Conservation (phyloP, 1,140 invertebrate genomes). For the Alviniconcha marisindica region DNA sequence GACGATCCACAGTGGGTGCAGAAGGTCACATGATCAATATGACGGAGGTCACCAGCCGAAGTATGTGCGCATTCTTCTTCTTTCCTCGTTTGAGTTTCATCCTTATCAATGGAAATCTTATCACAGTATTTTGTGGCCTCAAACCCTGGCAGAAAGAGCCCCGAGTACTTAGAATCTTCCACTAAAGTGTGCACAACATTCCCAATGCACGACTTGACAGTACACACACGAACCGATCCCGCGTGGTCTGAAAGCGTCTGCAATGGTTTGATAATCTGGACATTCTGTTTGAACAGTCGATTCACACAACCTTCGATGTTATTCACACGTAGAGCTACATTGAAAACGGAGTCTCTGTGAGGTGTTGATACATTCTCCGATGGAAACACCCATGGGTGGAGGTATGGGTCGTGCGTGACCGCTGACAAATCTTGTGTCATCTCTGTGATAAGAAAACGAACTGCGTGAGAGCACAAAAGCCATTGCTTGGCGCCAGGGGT, state of each 20-base stretch:
- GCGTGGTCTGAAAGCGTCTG: constrained; percentile 62
- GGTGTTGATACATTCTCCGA: not conserved
- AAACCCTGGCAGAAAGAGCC: constrained; percentile 77
- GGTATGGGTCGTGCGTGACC: constrained; percentile 43
- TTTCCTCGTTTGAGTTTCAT: not conserved
- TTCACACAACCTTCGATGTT: constrained; percentile 70
- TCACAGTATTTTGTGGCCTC: constrained; percentile 6
- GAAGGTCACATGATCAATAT: constrained; percentile 78
- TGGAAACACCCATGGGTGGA: constrained; percentile 34
- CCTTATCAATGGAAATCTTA: constrained; percentile 1
- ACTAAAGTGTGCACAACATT: constrained; percentile 78
- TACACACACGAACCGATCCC: constrained; percentile 74
- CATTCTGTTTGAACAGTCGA: constrained; percentile 60
- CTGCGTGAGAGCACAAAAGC: constrained; percentile 71
- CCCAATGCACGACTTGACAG: constrained; percentile 77
- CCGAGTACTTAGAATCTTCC: constrained; percentile 73
- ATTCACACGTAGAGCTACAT: constrained; percentile 77
- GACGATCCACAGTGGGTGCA: constrained; percentile 74
- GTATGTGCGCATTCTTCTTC: not conserved
- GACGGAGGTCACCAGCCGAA: constrained; percentile 48
- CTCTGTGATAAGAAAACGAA: constrained; percentile 75
- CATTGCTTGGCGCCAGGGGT: constrained; percentile 68
- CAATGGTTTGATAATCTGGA: constrained; percentile 62
- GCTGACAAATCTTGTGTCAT: not conserved
- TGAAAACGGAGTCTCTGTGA: constrained; percentile 76